phyloP scores from a whole-genome alignment of 2,113 vertebrate species.

The Limanda limanda region DNA sequence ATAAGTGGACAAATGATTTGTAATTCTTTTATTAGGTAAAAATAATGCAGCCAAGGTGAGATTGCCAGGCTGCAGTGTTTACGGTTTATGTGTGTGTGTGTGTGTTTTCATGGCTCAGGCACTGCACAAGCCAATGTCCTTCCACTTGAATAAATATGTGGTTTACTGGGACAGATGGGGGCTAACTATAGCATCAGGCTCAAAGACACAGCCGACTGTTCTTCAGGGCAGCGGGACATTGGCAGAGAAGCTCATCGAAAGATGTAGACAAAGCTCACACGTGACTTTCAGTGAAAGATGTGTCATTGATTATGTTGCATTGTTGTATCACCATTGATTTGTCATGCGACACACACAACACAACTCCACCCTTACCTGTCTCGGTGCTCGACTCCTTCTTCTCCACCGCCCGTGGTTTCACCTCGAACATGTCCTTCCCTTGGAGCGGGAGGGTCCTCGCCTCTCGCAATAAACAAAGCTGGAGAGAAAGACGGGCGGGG shows the following conservation, averaged over 20 bases:
- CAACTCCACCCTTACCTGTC: slow-evolving; percentile 82
- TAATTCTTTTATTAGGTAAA: too few relatives aligned
- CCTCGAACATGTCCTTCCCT: slow-evolving; percentile 85
- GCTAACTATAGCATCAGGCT: slow-evolving; percentile 53
- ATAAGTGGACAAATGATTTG: too few relatives aligned
- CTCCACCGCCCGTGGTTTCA: slow-evolving; percentile 88
- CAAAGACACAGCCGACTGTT: too few relatives aligned
- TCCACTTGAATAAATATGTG: slow-evolving; percentile 47
- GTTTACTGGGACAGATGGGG: slow-evolving; percentile 63
- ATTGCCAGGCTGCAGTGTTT: too few relatives aligned
- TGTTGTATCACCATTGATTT: not conserved
- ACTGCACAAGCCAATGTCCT: too few relatives aligned
- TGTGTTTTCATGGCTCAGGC: too few relatives aligned
- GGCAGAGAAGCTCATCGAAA: too few relatives aligned
- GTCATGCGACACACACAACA: not conserved
- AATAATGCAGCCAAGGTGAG: too few relatives aligned
- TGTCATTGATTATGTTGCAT: too few relatives aligned
- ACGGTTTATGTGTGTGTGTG: too few relatives aligned
- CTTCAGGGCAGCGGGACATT: too few relatives aligned
- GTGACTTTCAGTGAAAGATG: not conserved
- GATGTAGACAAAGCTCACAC: too few relatives aligned
- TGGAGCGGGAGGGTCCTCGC: slow-evolving; percentile 32
- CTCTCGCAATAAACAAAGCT: slow-evolving; percentile 49
- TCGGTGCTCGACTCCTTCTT: slow-evolving; percentile 86
- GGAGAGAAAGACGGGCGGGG: slow-evolving; percentile 33